Percentiles rank a stretch among this genome's conserved stretches.
Evolutionary conservation across 2,888 invertebrate species (phyloP).

Genomic region (Isotomurus palustris): DNA sequence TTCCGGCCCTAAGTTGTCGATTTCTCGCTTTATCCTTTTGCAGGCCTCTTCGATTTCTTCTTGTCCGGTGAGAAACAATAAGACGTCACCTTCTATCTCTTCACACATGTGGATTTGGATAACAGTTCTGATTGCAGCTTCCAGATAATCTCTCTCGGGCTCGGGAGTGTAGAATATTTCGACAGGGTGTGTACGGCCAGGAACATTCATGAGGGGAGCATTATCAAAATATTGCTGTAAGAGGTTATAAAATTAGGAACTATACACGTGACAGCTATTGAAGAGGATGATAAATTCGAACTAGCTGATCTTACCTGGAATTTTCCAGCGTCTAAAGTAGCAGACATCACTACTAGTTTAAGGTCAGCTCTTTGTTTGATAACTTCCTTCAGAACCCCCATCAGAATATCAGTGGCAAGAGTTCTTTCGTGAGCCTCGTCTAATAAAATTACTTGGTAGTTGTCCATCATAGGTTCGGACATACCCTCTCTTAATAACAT

Average conservation of each 20-base stretch:
- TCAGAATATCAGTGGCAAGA: slow-evolving; percentile 94
- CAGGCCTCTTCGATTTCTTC: slow-evolving; percentile 99
- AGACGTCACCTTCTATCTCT: slow-evolving; percentile 83
- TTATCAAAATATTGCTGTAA: slow-evolving; percentile 90
- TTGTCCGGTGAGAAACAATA: slow-evolving; percentile 80
- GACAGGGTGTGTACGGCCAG: slow-evolving; percentile 90
- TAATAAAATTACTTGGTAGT: slow-evolving; percentile 89
- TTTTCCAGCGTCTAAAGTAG: slow-evolving; percentile 97
- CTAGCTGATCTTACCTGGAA: slow-evolving; percentile 68
- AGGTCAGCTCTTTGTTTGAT: slow-evolving; percentile 86
- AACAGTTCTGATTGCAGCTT: slow-evolving; percentile 97
- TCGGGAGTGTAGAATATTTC: slow-evolving; percentile 99
- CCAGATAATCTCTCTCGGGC: slow-evolving; percentile 94
- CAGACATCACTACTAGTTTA: slow-evolving; percentile 98
- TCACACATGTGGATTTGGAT: slow-evolving; percentile 96
- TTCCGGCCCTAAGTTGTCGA: slow-evolving; percentile 92
- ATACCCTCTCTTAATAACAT: slow-evolving; percentile 98
- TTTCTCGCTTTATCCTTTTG: slow-evolving; percentile 91
- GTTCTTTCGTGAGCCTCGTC: slow-evolving; percentile 99
- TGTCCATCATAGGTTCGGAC: slow-evolving; percentile 96
- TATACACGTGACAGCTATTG: too few species aligned
- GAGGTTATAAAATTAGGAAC: background rate
- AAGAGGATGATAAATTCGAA: background rate
- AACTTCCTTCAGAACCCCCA: slow-evolving; percentile 98
- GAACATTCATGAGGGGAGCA: slow-evolving; percentile 97